These are phyloP conservation scores for Lysiphlebus fabarum DNA, from an alignment of 1,140 invertebrate species.

Conservation along the genomic window DNA sequence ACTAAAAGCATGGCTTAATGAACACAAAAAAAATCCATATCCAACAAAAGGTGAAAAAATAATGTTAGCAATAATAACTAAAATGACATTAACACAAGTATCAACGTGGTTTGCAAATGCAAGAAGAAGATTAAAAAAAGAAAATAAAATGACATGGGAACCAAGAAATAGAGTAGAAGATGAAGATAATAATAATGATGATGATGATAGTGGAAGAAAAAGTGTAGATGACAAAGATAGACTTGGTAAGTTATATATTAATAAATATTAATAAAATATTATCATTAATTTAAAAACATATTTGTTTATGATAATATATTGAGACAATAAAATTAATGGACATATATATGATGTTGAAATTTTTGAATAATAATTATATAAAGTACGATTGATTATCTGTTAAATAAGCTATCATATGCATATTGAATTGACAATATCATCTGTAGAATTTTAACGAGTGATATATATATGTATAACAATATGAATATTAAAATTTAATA, in stretches of 20 bases:
- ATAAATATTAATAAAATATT: too few species aligned
- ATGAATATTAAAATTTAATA: too few species aligned
- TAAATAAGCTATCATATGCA: too few species aligned
- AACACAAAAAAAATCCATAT: constrained; percentile 98
- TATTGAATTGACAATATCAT: too few species aligned
- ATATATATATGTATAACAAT: too few species aligned
- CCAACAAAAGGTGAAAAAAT: constrained; percentile 99
- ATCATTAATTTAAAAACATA: too few species aligned
- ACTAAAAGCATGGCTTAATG: constrained; percentile 95
- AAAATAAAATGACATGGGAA: constrained; percentile 99
- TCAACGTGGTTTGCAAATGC: constrained; percentile 99
- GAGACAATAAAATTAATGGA: too few species aligned
- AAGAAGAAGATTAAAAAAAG: constrained; percentile 91
- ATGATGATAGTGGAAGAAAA: constrained; percentile 73
- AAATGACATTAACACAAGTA: constrained; percentile 98
- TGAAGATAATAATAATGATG: constrained; percentile 82
- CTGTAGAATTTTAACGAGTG: too few species aligned
- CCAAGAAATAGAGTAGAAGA: constrained; percentile 85
- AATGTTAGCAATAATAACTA: constrained; percentile 97
- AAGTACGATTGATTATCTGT: too few species aligned
- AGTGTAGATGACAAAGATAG: constrained; percentile 80
- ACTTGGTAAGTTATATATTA: constrained; percentile 59
- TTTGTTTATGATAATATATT: too few species aligned
- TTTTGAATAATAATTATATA: too few species aligned
- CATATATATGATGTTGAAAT: too few species aligned